Conservation (phyloP, 2,797 vertebrate species). For the Malurus splendens region DNA sequence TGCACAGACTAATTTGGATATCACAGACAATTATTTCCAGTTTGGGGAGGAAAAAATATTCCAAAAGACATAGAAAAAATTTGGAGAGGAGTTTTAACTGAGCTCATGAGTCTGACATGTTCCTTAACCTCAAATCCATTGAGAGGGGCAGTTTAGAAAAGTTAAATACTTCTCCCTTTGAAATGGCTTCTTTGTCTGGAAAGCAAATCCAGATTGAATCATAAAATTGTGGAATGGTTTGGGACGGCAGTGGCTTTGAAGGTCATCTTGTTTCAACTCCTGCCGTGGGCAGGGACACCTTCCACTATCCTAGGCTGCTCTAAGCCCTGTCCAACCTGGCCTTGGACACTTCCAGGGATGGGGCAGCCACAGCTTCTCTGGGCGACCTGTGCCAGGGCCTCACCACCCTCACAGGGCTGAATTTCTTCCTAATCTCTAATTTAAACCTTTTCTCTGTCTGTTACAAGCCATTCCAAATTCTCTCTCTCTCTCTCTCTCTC, state of each 20-base stretch:
- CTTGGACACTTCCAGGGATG: neutral
- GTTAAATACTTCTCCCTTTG: neutral
- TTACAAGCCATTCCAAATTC: neutral
- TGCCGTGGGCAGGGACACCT: neutral
- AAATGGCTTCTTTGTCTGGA: neutral
- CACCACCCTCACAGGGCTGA: too few relatives aligned
- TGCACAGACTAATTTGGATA: slow-evolving; percentile 33
- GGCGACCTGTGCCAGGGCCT: accelerated
- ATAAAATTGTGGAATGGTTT: neutral
- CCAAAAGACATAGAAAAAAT: neutral
- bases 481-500: too few relatives aligned
- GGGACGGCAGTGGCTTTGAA: neutral
- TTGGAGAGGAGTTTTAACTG: neutral
- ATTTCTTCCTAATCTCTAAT: neutral
- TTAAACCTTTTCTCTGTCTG: accelerated
- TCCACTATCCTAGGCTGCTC: accelerated
- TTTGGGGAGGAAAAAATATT: neutral
- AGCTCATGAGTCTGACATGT: neutral
- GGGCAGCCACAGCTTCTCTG: neutral
- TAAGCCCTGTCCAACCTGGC: accelerated
- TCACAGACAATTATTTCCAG: slow-evolving; percentile 42
- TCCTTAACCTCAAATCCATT: neutral
- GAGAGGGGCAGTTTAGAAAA: neutral
- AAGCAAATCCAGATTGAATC: neutral
- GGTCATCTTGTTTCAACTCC: neutral